Base-by-base conservation (phyloP, 2,888 invertebrate species). In the Drosophila niveifrons region DNA sequence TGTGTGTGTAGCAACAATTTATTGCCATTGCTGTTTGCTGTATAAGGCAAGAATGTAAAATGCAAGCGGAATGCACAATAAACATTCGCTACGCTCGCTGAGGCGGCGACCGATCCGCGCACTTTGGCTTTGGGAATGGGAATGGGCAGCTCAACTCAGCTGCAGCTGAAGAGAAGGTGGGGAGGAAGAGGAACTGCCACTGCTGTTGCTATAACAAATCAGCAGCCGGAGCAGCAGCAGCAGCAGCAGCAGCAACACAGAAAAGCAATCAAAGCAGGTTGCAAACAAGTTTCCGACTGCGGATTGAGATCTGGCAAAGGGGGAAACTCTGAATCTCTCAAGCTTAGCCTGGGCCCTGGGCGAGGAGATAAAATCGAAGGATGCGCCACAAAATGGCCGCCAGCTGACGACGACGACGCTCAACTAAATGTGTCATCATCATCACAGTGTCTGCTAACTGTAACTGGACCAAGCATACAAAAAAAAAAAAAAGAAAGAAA, bases 1-100 rank as follows among this genome's bases (percentile, higher is more conserved):
- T 55, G 53, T 66, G 43, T 66, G 51, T 76, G 57, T 62, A 55
- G 68, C 59, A 72, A 62, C 66, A 77, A 78, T 80, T 79, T 75
- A 80, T 77, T 63, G 70, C 62, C 65, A 70, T 66, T 57, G 66
- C 46, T 63, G 43, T 61, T 64, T 55, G 70, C 78, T 78, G 72
- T 72, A 66, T 70, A 67, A 62, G 71, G 65, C 47, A 78, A 79
- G 79, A 86, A 81, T 84, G 84, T 78, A 86, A 81, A 88, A 89
- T 84, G 87, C 86, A 86, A 88, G 78, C 81, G 90, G 83, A 90
- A 89, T 88, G 88, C 78, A 82, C 85, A 89, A 87, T 88, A 89
- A 89, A 89, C 85, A 88, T 88, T 89, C 85, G 90, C 89, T 82
- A 87, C 83, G 89, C 80, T 82, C 72, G 28, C 13, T 36, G 36